A percentile compares a stretch with the other conserved stretches of the same genome.
Conservation (phyloP, 2,113 vertebrate genomes). For the Camelus bactrianus region DNA sequence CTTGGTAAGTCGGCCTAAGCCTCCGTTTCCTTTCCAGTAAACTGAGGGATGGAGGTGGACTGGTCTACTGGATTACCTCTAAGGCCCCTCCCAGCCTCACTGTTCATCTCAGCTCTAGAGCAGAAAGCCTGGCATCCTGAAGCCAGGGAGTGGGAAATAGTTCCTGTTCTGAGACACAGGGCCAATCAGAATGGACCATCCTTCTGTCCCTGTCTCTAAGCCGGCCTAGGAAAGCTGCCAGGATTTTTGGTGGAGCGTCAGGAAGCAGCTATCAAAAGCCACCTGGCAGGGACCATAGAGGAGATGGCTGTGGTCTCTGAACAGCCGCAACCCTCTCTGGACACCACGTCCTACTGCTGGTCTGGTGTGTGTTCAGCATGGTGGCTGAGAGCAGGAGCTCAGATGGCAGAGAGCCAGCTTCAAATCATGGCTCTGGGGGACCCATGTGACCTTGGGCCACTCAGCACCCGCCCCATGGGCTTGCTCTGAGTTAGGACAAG, state of each 20-base stretch:
- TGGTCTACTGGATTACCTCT: background rate
- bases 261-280: background rate
- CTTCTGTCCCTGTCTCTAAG: background rate
- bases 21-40: background rate
- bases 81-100: background rate
- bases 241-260: background rate
- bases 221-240: background rate
- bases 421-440: background rate
- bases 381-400: background rate
- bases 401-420: background rate
- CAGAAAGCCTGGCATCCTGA: background rate
- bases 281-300: background rate
- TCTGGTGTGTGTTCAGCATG: background rate
- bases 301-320: background rate
- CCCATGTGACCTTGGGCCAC: background rate
- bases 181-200: background rate
- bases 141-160: background rate
- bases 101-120: background rate
- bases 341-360: background rate
- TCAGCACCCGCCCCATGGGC: background rate
- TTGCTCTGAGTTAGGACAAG: background rate
- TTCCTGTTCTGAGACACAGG: background rate
- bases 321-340: rapidly evolving
- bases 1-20: background rate
- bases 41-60: background rate